phyloP scores from a whole-genome alignment of 1,140 invertebrate genomes.

The Ditylenchus dipsaci region DNA sequence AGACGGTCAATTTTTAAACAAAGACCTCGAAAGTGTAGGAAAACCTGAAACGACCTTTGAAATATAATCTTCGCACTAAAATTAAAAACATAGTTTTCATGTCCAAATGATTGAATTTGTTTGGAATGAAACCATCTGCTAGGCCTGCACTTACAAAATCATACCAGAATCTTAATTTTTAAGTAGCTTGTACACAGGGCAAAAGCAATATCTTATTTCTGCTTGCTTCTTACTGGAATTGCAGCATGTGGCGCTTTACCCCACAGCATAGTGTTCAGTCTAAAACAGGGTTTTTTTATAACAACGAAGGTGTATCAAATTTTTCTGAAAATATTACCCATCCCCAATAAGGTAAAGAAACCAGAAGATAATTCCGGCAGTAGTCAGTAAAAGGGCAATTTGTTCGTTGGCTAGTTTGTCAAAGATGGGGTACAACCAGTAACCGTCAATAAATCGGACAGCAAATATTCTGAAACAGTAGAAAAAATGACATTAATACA shows the following conservation, averaged over 20 bases:
- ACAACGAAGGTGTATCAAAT: background rate
- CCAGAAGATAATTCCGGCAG: slow-evolving; percentile 39
- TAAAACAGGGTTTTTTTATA: slow-evolving; percentile 7
- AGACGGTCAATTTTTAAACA: no score
- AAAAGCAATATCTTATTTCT: background rate
- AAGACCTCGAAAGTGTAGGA: no score
- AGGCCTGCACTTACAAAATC: background rate
- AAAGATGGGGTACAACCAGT: slow-evolving; percentile 49
- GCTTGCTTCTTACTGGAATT: background rate
- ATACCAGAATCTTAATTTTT: background rate
- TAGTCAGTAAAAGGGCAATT: slow-evolving; percentile 13
- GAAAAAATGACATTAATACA: slow-evolving; percentile 11
- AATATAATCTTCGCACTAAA: no score
- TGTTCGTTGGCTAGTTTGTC: slow-evolving; percentile 32
- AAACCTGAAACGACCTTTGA: no score
- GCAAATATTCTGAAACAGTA: slow-evolving; percentile 29
- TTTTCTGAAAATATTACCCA: slow-evolving; percentile 5
- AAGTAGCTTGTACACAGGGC: background rate
- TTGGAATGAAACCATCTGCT: no score
- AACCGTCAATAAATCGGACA: slow-evolving; percentile 14
- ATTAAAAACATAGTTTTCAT: no score
- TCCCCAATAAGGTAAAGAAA: slow-evolving; percentile 43
- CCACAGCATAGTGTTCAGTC: no score
- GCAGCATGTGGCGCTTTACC: background rate
- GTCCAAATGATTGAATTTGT: no score